phyloP scores from a whole-genome alignment of 1,140 invertebrate species.

The Ylistrum balloti region DNA sequence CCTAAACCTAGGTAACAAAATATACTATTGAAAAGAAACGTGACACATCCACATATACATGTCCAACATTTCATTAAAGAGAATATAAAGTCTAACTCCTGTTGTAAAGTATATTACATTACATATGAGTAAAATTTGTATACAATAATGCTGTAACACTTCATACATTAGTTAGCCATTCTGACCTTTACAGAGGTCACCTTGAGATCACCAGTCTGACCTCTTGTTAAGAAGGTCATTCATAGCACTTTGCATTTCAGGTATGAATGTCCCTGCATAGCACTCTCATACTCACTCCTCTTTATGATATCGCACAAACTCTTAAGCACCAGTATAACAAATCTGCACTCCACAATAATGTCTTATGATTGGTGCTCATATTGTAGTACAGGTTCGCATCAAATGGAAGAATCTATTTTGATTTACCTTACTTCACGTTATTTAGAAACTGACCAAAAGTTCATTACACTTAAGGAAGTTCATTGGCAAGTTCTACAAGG shows the following conservation, averaged over 20 bases:
- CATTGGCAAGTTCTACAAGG: constrained; percentile 1
- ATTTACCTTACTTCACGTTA: background rate
- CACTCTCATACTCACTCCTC: background rate
- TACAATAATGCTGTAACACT: constrained; percentile 9
- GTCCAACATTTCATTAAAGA: background rate
- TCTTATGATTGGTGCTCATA: constrained; percentile 14
- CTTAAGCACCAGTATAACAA: background rate
- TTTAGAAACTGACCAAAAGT: background rate
- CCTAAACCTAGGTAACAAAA: background rate
- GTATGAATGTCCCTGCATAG: background rate
- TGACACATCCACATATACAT: background rate
- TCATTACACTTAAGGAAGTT: background rate
- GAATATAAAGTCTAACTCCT: background rate
- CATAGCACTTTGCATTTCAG: background rate
- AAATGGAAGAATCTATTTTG: constrained; percentile 18
- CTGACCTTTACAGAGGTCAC: too few species aligned
- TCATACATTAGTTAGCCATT: background rate
- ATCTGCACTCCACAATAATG: background rate
- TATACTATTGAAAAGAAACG: background rate
- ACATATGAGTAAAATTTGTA: background rate
- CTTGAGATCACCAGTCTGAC: background rate
- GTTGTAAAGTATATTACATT: background rate
- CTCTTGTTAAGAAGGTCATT: background rate
- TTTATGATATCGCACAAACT: background rate
- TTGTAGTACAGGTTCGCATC: background rate